These are phyloP conservation scores for Sinocyclocheilus rhinocerous DNA, from an alignment of 2,113 vertebrate species.

Conservation along the genomic window DNA sequence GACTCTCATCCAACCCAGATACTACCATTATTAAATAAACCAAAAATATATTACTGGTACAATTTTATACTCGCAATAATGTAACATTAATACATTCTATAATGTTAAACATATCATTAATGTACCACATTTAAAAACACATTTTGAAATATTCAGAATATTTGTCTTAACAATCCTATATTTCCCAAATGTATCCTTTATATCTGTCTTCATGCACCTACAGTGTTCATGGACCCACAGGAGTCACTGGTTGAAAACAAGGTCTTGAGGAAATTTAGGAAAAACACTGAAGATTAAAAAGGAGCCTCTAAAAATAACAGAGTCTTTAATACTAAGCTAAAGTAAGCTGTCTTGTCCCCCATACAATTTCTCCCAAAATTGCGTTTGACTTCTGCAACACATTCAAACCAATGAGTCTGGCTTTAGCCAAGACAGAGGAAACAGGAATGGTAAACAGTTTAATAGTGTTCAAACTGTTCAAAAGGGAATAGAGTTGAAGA, in stretches of 20 bases:
- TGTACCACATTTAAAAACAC: background rate
- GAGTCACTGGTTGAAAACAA: background rate
- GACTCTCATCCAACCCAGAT: background rate
- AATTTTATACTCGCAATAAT: background rate
- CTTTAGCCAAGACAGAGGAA: background rate
- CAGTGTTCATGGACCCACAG: background rate
- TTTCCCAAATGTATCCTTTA: too few species aligned
- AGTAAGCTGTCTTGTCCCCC: background rate
- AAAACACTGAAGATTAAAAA: background rate
- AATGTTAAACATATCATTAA: background rate
- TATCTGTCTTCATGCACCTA: background rate
- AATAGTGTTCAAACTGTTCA: constrained; percentile 12
- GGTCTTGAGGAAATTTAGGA: background rate
- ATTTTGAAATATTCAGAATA: background rate
- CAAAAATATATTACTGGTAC: background rate
- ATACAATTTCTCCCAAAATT: background rate
- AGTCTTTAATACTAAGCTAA: background rate
- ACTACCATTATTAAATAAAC: background rate
- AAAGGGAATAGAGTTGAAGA: background rate
- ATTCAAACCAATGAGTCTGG: constrained; percentile 1
- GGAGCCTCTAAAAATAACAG: background rate
- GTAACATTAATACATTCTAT: background rate
- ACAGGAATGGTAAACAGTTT: constrained; percentile 19
- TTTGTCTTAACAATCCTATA: background rate
- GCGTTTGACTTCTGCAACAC: background rate